Conservation (phyloP, 2,113 vertebrate genomes). For the Otocyon megalotis region DNA sequence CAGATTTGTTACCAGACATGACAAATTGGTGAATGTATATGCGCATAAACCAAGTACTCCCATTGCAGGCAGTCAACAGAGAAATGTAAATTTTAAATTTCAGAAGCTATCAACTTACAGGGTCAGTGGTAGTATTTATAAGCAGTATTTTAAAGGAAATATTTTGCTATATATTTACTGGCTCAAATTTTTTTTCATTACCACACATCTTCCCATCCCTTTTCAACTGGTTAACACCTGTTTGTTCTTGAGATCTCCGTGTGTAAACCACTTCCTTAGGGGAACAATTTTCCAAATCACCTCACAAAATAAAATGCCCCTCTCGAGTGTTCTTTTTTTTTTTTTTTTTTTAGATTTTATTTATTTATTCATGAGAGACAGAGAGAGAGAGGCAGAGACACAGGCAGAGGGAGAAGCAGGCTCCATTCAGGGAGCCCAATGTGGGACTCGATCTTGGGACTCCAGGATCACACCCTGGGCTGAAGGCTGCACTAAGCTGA, state of each 20-base stretch:
- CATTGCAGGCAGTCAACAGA: background rate
- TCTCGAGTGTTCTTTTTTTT: background rate
- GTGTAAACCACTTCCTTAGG: background rate
- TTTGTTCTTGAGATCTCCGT: background rate
- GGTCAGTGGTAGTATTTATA: background rate
- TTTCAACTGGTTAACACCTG: background rate
- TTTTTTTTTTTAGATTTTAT: too few species aligned
- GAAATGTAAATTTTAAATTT: conserved; percentile 4
- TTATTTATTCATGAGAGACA: too few species aligned
- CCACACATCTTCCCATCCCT: background rate
- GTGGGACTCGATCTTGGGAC: too few species aligned
- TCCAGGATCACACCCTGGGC: too few species aligned
- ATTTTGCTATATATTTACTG: background rate
- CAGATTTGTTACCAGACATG: background rate
- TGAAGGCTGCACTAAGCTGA: too few species aligned
- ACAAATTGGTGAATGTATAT: background rate
- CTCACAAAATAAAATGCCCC: background rate
- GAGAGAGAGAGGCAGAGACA: too few species aligned
- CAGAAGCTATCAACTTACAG: background rate
- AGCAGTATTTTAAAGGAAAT: background rate
- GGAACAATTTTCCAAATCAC: background rate
- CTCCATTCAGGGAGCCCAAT: too few species aligned
- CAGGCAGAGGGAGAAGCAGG: too few species aligned
- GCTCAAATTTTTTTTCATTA: background rate
- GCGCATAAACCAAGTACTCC: background rate